phyloP scores from a whole-genome alignment of 92 coral and sea anemone genomes.

The Metridium senile region DNA sequence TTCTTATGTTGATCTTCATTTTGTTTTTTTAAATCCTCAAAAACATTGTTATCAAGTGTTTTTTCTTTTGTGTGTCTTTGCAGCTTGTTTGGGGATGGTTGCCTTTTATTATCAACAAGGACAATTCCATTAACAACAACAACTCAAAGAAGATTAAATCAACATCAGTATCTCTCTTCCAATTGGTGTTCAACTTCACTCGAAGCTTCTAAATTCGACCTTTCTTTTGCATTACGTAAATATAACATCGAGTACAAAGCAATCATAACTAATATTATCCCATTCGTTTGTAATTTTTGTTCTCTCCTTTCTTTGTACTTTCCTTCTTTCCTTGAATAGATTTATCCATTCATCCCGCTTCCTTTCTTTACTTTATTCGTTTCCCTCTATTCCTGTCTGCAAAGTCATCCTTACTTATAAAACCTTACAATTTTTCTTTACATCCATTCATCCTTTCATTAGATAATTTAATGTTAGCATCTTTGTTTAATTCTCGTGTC shows the following conservation, averaged over 20 bases:
- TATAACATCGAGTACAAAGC: background rate
- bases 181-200: slow-evolving; percentile 11
- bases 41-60: no score
- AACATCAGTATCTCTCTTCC: slow-evolving; percentile 4
- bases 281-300: background rate
- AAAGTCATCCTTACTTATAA: no score
- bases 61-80: background rate
- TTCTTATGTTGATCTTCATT: no score
- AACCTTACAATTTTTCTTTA: background rate
- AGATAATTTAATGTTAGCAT: no score
- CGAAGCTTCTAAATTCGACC: slow-evolving; percentile 16
- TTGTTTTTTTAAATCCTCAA: no score
- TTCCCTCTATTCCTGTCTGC: no score
- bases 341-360: background rate
- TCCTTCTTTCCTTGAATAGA: background rate
- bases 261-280: no score
- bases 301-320: background rate
- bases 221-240: background rate
- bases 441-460: background rate
- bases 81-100: slow-evolving; percentile 72
- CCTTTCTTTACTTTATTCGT: background rate
- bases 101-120: slow-evolving; percentile 57
- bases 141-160: background rate
- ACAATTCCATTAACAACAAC: slow-evolving; percentile 15
- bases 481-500: background rate